Evolutionary conservation across 2,888 invertebrate species (phyloP).

Genomic region (Cylindroiulus punctatus): DNA sequence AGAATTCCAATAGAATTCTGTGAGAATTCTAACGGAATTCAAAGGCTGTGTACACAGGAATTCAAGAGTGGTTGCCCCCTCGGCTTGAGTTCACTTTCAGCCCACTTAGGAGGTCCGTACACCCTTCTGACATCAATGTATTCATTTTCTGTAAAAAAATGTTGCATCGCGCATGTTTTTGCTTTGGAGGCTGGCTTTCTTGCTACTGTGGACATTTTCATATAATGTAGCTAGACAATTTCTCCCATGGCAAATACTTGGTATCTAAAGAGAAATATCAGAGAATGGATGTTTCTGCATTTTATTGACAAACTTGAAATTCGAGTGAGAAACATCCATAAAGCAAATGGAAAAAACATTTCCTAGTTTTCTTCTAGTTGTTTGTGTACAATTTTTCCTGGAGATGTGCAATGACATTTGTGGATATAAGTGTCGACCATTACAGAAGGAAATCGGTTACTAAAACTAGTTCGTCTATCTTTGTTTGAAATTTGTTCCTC

Average conservation of each 20-base stretch:
- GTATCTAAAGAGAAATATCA: background rate
- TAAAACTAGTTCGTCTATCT: too few species aligned
- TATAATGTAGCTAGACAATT: background rate
- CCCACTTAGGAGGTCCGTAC: background rate
- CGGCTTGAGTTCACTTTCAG: conserved; percentile 13
- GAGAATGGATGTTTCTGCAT: background rate
- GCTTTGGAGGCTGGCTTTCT: background rate
- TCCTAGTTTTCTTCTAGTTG: background rate
- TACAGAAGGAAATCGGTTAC: too few species aligned
- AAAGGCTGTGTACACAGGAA: too few species aligned
- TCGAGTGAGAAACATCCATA: background rate
- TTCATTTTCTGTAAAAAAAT: background rate
- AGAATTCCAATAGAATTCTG: too few species aligned
- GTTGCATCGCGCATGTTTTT: background rate
- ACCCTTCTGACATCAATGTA: background rate
- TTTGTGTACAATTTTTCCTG: too few species aligned
- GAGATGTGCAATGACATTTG: too few species aligned
- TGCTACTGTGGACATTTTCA: background rate
- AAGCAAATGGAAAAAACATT: background rate
- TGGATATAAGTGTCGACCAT: too few species aligned
- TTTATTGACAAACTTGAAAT: background rate
- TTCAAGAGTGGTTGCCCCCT: too few species aligned
- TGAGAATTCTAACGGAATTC: too few species aligned
- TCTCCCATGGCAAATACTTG: background rate
- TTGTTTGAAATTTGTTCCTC: too few species aligned